These are phyloP conservation scores for Coregonus clupeaformis DNA, from an alignment of 2,113 vertebrate genomes.

Conservation along the genomic window DNA sequence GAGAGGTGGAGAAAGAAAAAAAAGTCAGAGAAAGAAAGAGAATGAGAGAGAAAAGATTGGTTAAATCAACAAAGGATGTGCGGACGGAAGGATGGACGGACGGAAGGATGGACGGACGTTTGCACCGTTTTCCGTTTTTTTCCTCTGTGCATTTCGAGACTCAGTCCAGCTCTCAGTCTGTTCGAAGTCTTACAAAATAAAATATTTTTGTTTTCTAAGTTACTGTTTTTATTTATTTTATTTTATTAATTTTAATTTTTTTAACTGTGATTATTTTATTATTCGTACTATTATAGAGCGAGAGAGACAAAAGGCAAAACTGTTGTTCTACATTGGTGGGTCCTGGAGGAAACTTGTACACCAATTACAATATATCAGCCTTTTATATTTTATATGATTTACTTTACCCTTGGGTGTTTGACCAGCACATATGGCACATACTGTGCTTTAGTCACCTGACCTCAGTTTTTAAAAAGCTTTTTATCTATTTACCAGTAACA, in stretches of 20 bases:
- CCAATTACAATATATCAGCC: constrained; percentile 81
- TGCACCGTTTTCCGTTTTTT: constrained; percentile 69
- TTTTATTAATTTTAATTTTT: constrained; percentile 74
- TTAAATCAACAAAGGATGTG: constrained; percentile 44
- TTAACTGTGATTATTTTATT: constrained; percentile 65
- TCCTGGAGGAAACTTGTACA: constrained; percentile 80
- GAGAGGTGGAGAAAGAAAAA: constrained; percentile 11
- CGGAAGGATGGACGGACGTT: constrained; percentile 47
- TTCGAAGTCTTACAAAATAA: constrained; percentile 80
- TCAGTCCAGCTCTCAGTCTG: constrained; percentile 80
- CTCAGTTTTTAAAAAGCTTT: constrained; percentile 29
- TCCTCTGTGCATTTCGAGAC: constrained; percentile 87
- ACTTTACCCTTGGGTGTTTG: constrained; percentile 55
- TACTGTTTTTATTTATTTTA: constrained; percentile 87
- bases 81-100: constrained; percentile 17
- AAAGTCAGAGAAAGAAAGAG: constrained; percentile 2
- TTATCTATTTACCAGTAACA: neutral
- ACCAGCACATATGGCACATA: constrained; percentile 69
- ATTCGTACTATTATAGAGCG: constrained; percentile 73
- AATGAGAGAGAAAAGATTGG: constrained; percentile 24
- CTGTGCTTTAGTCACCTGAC: constrained; percentile 77
- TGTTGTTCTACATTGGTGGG: too few relatives aligned
- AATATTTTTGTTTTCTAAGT: constrained; percentile 84
- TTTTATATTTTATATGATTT: constrained; percentile 89
- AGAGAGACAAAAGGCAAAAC: constrained; percentile 45